Evolutionary conservation across 2,797 vertebrate species (phyloP).

Genomic region (Enoplosus armatus): DNA sequence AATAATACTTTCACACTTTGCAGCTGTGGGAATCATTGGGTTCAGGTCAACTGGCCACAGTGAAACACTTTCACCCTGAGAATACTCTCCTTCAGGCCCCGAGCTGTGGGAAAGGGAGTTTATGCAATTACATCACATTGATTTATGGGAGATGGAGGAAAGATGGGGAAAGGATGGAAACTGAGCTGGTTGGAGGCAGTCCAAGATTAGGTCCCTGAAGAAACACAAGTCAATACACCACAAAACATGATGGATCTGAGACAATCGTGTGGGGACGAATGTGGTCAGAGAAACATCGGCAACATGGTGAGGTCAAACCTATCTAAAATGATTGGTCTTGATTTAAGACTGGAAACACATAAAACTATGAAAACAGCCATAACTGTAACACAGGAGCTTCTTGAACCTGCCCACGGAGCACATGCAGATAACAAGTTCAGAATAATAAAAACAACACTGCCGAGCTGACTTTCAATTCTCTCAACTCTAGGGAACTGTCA

Average conservation of each 20-base stretch:
- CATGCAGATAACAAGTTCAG: conserved; percentile 30
- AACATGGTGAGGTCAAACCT: conserved; percentile 37
- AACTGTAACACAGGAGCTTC: conserved; percentile 29
- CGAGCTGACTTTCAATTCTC: conserved; percentile 45
- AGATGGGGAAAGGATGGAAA: conserved; percentile 81
- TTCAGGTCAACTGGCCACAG: conserved; percentile 75
- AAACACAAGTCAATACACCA: conserved; percentile 83
- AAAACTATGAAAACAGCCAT: conserved; percentile 17
- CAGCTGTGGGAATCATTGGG: conserved; percentile 62
- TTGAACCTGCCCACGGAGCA: conserved; percentile 41
- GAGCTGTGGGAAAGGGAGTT: conserved; percentile 85
- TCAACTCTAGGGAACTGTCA: conserved; percentile 54
- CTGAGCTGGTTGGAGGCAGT: conserved; percentile 80
- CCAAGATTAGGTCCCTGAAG: conserved; percentile 82
- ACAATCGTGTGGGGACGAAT: conserved; percentile 62
- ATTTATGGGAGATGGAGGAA: conserved; percentile 83
- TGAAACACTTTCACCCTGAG: conserved; percentile 73
- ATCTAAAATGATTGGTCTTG: conserved; percentile 41
- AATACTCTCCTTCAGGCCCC: conserved; percentile 59
- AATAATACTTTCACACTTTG: conserved; percentile 58
- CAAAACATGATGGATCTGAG: conserved; percentile 81
- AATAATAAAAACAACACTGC: conserved; percentile 41
- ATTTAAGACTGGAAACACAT: conserved; percentile 40
- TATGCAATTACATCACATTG: conserved; percentile 86
- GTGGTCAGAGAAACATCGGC: conserved; percentile 49